These are phyloP conservation scores for Poeciliopsis presidionis DNA, from an alignment of 2,797 vertebrate genomes.

Conservation along the genomic window DNA sequence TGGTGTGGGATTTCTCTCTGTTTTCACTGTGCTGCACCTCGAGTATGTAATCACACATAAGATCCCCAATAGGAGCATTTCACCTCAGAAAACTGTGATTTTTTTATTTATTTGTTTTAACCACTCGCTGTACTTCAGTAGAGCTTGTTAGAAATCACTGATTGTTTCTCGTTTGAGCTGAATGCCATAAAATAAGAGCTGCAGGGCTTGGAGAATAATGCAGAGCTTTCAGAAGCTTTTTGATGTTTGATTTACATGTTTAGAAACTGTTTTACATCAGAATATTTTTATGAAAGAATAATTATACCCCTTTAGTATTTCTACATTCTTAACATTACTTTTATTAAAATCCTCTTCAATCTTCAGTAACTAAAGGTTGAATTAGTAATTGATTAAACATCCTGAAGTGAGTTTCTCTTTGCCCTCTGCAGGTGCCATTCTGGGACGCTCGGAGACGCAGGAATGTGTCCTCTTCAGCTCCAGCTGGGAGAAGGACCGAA, in stretches of 20 bases:
- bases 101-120: neutral
- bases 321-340: neutral
- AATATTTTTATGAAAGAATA: neutral
- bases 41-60: slow-evolving; percentile 15
- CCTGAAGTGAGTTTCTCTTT: slow-evolving; percentile 4
- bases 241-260: neutral
- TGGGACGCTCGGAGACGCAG: slow-evolving; percentile 95
- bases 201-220: neutral
- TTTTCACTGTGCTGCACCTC: neutral
- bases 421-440: slow-evolving; percentile 88
- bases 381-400: too few species aligned
- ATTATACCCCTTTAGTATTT: neutral
- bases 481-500: slow-evolving; percentile 96
- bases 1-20: slow-evolving; percentile 1
- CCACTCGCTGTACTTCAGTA: slow-evolving; percentile 2
- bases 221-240: neutral
- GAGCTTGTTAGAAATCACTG: slow-evolving; percentile 1
- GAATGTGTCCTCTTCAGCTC: slow-evolving; percentile 95
- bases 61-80: slow-evolving; percentile 1
- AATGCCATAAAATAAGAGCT: neutral
- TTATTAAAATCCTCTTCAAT: neutral
- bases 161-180: slow-evolving; percentile 6
- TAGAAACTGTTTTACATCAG: neutral
- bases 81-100: neutral
- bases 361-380: too few species aligned